These are phyloP conservation scores for Atta texana DNA, from an alignment of 1,140 invertebrate genomes.

Conservation along the genomic window DNA sequence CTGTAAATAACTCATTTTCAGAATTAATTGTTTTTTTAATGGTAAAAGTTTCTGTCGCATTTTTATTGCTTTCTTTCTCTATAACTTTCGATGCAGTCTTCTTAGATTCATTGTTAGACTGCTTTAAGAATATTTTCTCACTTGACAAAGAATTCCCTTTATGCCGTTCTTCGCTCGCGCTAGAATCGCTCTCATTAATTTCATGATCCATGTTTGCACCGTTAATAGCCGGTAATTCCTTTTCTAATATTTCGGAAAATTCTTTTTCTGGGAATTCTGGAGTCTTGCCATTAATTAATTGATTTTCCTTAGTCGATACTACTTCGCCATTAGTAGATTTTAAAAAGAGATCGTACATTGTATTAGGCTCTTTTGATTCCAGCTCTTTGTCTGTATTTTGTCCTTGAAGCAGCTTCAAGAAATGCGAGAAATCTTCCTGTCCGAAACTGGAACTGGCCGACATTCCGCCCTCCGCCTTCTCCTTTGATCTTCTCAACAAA, in stretches of 20 bases:
- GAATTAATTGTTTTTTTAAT: constrained; percentile 75
- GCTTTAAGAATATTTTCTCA: constrained; percentile 29
- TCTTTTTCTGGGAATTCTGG: constrained; percentile 81
- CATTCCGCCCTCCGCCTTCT: constrained; percentile 79
- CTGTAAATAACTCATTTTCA: constrained; percentile 81
- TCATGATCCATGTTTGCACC: constrained; percentile 60
- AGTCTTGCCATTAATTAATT: constrained; percentile 66
- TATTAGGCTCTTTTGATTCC: constrained; percentile 57
- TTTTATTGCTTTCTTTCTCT: constrained; percentile 55
- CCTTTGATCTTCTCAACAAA: constrained; percentile 80
- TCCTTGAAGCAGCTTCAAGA: constrained; percentile 82
- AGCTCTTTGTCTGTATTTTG: constrained; percentile 76
- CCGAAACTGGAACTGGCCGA: constrained; percentile 83
- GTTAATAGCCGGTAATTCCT: constrained; percentile 72
- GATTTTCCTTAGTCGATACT: constrained; percentile 13
- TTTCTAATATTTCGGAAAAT: constrained; percentile 79
- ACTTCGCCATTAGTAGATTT: constrained; percentile 31
- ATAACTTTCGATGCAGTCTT: neutral
- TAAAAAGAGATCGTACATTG: neutral
- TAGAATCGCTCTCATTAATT: constrained; percentile 71
- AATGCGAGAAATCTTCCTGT: constrained; percentile 84
- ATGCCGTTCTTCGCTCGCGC: neutral
- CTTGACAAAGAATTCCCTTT: constrained; percentile 38
- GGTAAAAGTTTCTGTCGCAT: constrained; percentile 60
- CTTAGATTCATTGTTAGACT: constrained; percentile 52